These are phyloP conservation scores for Pocillopora damicornis DNA, from an alignment of 64 coral and sea anemone species.

Conservation along the genomic window DNA sequence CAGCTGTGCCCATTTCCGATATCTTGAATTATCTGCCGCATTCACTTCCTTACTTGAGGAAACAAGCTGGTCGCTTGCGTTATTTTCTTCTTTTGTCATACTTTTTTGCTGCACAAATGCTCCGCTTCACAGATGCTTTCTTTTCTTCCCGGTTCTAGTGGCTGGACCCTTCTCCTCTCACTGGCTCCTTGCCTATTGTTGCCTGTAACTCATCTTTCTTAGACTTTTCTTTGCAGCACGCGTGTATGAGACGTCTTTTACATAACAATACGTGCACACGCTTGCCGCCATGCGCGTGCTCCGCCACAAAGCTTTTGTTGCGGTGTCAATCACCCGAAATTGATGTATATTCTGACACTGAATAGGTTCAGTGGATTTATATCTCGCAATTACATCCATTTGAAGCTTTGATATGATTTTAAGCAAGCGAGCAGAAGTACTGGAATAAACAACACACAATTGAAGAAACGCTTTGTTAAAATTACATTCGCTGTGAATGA, in stretches of 20 bases:
- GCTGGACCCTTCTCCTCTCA: conserved; percentile 12
- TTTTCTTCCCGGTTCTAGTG: conserved; percentile 2
- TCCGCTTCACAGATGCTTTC: conserved; percentile 42
- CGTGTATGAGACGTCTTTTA: background rate
- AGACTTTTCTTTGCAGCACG: conserved; percentile 24
- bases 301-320: background rate
- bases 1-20: conserved; percentile 91
- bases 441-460: no score
- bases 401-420: no score
- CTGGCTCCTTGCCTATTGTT: conserved; percentile 20
- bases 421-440: no score
- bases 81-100: conserved; percentile 46
- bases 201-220: conserved; percentile 30
- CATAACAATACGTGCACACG: conserved; percentile 26
- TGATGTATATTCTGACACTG: background rate
- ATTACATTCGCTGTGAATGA: no score
- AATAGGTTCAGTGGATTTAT: background rate
- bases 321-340: background rate
- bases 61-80: conserved; percentile 4
- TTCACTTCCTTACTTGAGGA: conserved; percentile 61
- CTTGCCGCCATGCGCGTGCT: conserved; percentile 22
- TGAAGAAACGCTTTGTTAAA: no score
- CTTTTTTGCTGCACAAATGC: conserved; percentile 9
- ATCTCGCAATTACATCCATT: background rate
- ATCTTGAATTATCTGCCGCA: conserved; percentile 57